phyloP scores from a whole-genome alignment of 2,888 invertebrate species.

The Macaria notata region DNA sequence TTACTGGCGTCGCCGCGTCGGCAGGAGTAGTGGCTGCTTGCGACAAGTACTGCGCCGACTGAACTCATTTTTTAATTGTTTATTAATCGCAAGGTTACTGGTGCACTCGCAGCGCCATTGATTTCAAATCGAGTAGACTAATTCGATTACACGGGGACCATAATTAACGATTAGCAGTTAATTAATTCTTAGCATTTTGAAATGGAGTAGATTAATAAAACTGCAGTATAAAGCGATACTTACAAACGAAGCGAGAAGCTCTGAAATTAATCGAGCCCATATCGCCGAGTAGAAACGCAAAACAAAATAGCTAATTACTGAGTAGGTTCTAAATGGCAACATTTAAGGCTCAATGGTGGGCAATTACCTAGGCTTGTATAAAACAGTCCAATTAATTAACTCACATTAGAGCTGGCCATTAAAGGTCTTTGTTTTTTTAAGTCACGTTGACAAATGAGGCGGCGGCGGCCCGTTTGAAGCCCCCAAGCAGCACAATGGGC shows the following conservation, averaged over 20 bases:
- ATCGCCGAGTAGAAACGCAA: constrained; percentile 19
- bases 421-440: constrained; percentile 61
- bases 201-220: constrained; percentile 6
- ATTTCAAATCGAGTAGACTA: constrained; percentile 29
- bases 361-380: constrained; percentile 56
- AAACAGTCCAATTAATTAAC: constrained; percentile 71
- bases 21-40: constrained; percentile 53
- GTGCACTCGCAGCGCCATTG: constrained; percentile 28
- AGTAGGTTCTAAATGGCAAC: constrained; percentile 45
- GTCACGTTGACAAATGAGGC: constrained; percentile 69
- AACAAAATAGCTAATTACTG: constrained; percentile 34
- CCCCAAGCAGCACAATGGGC: constrained; percentile 51
- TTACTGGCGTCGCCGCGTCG: constrained; percentile 53
- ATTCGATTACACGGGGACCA: constrained; percentile 26
- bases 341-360: constrained; percentile 41
- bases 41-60: constrained; percentile 60
- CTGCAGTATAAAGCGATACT: background rate
- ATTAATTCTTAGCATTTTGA: constrained; percentile 20
- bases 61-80: constrained; percentile 68
- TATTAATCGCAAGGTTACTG: constrained; percentile 45
- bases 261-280: constrained; percentile 29
- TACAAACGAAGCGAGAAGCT: constrained; percentile 8
- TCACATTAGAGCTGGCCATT: constrained; percentile 60
- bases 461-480: constrained; percentile 61
- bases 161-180: constrained; percentile 24